phyloP scores from a whole-genome alignment of 2,888 invertebrate genomes.

The Sipha maydis region DNA sequence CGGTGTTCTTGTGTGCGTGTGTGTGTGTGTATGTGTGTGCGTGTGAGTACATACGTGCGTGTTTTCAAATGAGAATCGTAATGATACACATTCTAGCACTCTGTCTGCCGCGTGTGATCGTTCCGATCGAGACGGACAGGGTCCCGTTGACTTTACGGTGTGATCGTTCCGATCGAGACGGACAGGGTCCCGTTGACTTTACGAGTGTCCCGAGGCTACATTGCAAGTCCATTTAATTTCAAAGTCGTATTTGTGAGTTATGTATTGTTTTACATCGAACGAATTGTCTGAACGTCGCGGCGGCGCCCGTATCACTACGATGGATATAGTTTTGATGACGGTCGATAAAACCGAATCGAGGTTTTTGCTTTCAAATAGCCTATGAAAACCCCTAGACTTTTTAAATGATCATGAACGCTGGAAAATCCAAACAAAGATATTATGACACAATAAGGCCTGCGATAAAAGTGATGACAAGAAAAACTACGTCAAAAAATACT shows the following conservation, averaged over 20 bases:
- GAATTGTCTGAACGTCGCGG: not conserved
- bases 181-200: not conserved
- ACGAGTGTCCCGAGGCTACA: conserved; percentile 6
- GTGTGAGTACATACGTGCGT: too few species aligned
- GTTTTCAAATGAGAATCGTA: conserved; percentile 19
- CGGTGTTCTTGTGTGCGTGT: too few species aligned
- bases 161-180: conserved; percentile 9
- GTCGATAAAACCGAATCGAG: too few species aligned
- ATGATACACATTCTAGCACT: not conserved
- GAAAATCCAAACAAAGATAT: too few species aligned
- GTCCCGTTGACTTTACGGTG: not conserved
- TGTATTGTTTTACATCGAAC: not conserved
- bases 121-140: not conserved
- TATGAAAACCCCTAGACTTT: not conserved
- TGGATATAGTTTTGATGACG: too few species aligned
- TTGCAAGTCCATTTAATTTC: conserved; percentile 22
- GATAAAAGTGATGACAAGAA: too few species aligned
- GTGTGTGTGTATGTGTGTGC: not conserved
- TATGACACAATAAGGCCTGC: too few species aligned
- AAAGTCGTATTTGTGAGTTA: conserved; percentile 5
- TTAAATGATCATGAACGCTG: not conserved
- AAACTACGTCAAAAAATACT: too few species aligned
- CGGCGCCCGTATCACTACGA: too few species aligned
- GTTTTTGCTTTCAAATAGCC: too few species aligned
- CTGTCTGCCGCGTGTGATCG: not conserved